phyloP scores from a whole-genome alignment of 2,888 invertebrate genomes.

The Eupithecia insigniata region DNA sequence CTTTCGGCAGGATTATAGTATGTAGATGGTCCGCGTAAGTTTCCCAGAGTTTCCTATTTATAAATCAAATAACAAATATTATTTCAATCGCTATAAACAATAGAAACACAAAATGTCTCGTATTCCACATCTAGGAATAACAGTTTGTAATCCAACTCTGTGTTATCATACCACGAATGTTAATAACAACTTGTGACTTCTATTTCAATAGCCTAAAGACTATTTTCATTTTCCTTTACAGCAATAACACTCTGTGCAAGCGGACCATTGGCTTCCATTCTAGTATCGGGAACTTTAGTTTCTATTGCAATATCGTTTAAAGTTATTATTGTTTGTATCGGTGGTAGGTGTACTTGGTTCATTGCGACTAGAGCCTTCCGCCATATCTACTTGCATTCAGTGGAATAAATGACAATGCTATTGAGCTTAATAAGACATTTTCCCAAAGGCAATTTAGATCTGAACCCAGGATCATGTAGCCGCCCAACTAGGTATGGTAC shows the following conservation, averaged over 20 bases:
- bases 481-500: not conserved
- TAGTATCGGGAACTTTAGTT: constrained; percentile 24
- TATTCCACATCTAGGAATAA: constrained; percentile 58
- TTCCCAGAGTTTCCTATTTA: not conserved
- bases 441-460: constrained; percentile 19
- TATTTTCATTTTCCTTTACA: constrained; percentile 39
- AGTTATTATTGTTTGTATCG: constrained; percentile 40
- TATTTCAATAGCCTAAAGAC: constrained; percentile 47
- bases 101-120: constrained; percentile 47
- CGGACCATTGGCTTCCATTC: constrained; percentile 13
- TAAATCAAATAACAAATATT: not conserved
- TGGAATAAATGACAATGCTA: constrained; percentile 2
- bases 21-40: not conserved
- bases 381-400: constrained; percentile 55
- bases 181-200: constrained; percentile 36
- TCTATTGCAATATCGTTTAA: constrained; percentile 32
- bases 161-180: constrained; percentile 43
- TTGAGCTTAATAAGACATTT: constrained; percentile 25
- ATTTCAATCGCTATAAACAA: constrained; percentile 3
- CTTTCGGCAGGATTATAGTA: not conserved
- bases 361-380: constrained; percentile 65
- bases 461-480: not conserved
- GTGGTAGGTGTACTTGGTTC: constrained; percentile 28
- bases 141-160: constrained; percentile 60
- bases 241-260: constrained; percentile 13